Evolutionary conservation across 2,113 vertebrate species (phyloP), one percentile per base, ranked within the genome.

Genomic region (Mobula hypostoma): DNA sequence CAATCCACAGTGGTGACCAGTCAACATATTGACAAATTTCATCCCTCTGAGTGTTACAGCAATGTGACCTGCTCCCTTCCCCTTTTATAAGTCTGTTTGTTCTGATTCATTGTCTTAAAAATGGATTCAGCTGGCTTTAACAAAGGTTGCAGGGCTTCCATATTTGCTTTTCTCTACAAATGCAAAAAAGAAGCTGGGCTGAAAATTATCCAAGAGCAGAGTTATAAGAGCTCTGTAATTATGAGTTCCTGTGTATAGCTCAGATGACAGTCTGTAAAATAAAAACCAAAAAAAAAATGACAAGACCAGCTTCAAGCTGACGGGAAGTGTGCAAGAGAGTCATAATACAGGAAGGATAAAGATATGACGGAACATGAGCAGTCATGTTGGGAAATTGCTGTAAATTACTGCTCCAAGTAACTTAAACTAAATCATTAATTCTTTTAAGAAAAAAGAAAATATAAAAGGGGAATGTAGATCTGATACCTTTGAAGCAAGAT

Each of bases 371-470:
- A 17, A 48, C 32, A 76, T 40, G 70, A 48, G 68, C 24, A 11
- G 32, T 74, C 70, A 93, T 70, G 90, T 93, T 36, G 36, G 8
- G 68, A 9, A 93, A 74, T 48, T 29, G 32, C 70, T 93, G 48
- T 90, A 32, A 90, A 90, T 90, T 90, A 90, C 61, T 66, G 85
- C 82, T 85, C 27, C 48, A 66, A 29, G 70, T 93, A 93, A 74
- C 36, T 90, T 90, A 74, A 74, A 93, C 32, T 91, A 70, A 91
- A 91, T 91, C 11, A 5, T 56, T 93, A 93, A 76, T 74, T 93
- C 21, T 48, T 93, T 36, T n/a, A 19, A 19, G 32, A 2, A 40
- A 27, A 92, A 40, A 5, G 36, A 74, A 74, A 76, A 66, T 90
- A n/a, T 90, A 68, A 19, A 90, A 66, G 70, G 90, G 68, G 70